Evolutionary conservation across 2,888 invertebrate species (phyloP).

Genomic region (Amblyteles armatorius): DNA sequence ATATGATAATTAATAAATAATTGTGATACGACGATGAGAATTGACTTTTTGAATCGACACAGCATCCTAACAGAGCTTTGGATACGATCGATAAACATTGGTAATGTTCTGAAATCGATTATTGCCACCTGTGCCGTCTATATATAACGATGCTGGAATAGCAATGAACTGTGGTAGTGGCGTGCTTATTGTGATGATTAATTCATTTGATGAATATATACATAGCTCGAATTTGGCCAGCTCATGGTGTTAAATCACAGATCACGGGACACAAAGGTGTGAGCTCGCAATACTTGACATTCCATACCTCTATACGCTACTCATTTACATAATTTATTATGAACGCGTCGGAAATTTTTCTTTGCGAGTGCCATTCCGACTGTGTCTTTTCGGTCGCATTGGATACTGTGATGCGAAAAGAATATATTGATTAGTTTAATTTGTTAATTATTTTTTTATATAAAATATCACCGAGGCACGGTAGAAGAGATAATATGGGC

Average conservation of each 20-base stretch:
- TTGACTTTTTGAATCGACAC: too few species aligned
- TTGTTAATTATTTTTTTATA: background rate
- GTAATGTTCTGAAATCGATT: background rate
- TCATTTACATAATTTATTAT: background rate
- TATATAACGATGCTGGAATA: background rate
- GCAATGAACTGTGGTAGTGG: background rate
- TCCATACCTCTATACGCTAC: background rate
- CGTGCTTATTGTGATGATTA: constrained; percentile 9
- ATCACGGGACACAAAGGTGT: background rate
- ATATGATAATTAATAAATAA: too few species aligned
- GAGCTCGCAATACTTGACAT: background rate
- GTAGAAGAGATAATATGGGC: background rate
- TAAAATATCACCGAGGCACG: background rate
- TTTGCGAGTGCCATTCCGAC: background rate
- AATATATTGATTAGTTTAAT: background rate
- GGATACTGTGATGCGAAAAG: background rate
- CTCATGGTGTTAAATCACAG: background rate
- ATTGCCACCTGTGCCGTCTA: background rate
- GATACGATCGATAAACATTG: too few species aligned
- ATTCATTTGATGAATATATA: constrained; percentile 19
- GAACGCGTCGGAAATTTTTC: background rate
- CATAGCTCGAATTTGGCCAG: background rate
- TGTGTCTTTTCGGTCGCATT: background rate
- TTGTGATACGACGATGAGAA: too few species aligned
- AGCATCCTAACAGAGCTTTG: too few species aligned